Evolutionary conservation across 2,888 invertebrate species (phyloP).

Genomic region (Cosmia pyralina): DNA sequence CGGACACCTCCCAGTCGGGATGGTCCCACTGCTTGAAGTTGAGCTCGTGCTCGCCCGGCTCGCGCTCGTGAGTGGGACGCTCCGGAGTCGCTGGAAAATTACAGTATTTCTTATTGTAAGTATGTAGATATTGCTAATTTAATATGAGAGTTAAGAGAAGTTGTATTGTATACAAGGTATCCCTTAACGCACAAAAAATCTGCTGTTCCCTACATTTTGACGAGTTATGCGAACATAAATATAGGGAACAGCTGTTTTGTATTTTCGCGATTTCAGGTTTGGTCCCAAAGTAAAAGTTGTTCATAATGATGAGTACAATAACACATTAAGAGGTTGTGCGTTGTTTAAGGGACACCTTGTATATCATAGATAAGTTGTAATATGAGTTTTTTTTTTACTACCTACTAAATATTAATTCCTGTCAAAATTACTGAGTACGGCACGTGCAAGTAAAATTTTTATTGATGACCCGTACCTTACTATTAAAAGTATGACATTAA

Average conservation of each 20-base stretch:
- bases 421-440: not conserved
- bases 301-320: too few relatives aligned
- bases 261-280: too few relatives aligned
- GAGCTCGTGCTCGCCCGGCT: constrained; percentile 92
- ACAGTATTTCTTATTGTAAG: not conserved
- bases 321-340: too few relatives aligned
- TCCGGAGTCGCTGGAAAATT: constrained; percentile 90
- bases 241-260: too few relatives aligned
- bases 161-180: too few relatives aligned
- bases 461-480: not conserved
- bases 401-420: not conserved
- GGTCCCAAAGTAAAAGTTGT: too few relatives aligned
- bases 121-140: not conserved
- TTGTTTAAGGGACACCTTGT: too few relatives aligned
- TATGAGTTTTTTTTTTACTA: not conserved
- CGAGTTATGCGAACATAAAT: too few relatives aligned
- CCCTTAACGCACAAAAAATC: too few relatives aligned
- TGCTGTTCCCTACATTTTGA: too few relatives aligned
- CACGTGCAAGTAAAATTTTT: too few relatives aligned
- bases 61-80: constrained; percentile 82
- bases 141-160: not conserved
- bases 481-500: not conserved
- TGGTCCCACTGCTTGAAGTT: constrained; percentile 94
- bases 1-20: constrained; percentile 95
- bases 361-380: not conserved